Percentiles rank a stretch among this genome's conserved stretches.
phyloP scores from a whole-genome alignment of 2,797 vertebrate species.

The Anguilla anguilla region DNA sequence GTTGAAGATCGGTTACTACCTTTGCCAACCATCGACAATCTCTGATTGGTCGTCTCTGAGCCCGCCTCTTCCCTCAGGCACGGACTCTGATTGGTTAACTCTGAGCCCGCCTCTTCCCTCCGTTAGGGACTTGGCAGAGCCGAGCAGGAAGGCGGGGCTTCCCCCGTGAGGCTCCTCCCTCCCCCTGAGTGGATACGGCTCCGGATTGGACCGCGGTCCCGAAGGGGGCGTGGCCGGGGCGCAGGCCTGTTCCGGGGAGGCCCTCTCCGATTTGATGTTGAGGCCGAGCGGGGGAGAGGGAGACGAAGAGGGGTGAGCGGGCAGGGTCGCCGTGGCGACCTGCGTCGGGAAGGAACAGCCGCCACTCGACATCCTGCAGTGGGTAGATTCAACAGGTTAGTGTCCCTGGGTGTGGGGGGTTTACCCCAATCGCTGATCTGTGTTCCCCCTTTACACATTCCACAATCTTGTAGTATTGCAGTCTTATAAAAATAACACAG shows the following conservation, averaged over 20 bases:
- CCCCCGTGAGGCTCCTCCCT: slow-evolving; percentile 55
- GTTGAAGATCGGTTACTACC: slow-evolving; percentile 42
- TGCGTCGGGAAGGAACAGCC: slow-evolving; percentile 1
- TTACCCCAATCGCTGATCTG: no score
- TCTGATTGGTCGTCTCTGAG: neutral
- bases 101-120: slow-evolving; percentile 45
- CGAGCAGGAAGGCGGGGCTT: slow-evolving; percentile 51
- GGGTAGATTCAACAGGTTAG: neutral
- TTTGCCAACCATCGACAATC: slow-evolving; percentile 61
- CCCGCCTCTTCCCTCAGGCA: no score
- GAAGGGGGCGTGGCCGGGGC: slow-evolving; percentile 44
- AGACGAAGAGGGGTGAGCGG: slow-evolving; percentile 38
- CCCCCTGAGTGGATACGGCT: slow-evolving; percentile 33
- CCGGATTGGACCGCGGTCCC: slow-evolving; percentile 24
- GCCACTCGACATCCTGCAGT: slow-evolving; percentile 18
- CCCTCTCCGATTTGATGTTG: slow-evolving; percentile 72
- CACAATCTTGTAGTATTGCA: no score
- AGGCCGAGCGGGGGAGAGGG: slow-evolving; percentile 35
- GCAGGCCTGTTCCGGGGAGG: slow-evolving; percentile 60
- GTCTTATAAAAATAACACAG: no score
- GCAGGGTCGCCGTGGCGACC: slow-evolving; percentile 26
- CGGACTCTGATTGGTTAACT: slow-evolving; percentile 41
- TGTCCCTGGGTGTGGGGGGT: no score
- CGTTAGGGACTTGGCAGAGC: slow-evolving; percentile 48
- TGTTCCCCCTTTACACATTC: neutral